Evolutionary conservation across 2,888 invertebrate species (phyloP), one percentile per base, ranked within the genome.

Genomic region (Eristalis arbustorum): DNA sequence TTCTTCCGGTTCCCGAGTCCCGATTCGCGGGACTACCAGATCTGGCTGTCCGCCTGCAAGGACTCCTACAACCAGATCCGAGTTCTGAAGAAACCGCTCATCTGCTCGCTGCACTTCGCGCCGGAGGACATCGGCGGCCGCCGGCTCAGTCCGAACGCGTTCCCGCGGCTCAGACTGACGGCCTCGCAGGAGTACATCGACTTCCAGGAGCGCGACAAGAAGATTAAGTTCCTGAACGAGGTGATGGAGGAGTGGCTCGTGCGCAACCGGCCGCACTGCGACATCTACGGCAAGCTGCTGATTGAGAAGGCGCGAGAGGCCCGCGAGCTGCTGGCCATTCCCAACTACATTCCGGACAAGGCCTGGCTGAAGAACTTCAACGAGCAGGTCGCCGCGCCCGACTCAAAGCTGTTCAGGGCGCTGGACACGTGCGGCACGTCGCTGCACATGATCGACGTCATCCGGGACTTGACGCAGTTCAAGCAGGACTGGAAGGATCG

Each of bases 1-100:
- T 92, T 92, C 89, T 92, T 92, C 56, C 92, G 92, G 37, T 92
- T 92, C 74, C 92, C 92, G 2, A 88, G 90, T 0, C 92, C 92
- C 2, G 91, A 91, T 62, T 91, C 91, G 61, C 90, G 90, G 0
- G 91, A 91, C 57, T 91, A 91, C 69, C 90, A 91, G 76, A 84
- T 92, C 25, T 92, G 92, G 92, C 91, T 91, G 79, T 91, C 92
- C 61, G 92, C 92, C 1, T 92, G 92, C 73, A 92, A 92, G 73
- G 92, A 92, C 14, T 92, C 92, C 0, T 69, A 92, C 79, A 90
- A 91, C 3, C 91, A 92, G 49, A 92, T 92, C 25, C 82, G 92
- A 42, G 91, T 92, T 0, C 91, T 92, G 25, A 92, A 92, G 81
- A 92, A 92, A 69, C 92, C 92, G 0, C 92, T 92, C 0, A 91